phyloP scores from a whole-genome alignment of 2,888 invertebrate species.

The Sycophila texana region DNA sequence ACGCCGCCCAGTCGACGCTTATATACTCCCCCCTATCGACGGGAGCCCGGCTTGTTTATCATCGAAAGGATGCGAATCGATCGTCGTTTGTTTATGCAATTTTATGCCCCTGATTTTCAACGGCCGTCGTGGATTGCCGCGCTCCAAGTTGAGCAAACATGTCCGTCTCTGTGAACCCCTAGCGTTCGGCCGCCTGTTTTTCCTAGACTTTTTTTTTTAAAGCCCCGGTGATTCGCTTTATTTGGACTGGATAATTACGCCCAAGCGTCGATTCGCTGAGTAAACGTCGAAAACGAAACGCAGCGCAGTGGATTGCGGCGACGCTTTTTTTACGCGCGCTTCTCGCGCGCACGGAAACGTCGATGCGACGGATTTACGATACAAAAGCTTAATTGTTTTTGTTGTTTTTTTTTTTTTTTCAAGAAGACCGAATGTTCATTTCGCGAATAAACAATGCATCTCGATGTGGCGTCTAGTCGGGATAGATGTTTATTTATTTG shows the following conservation, averaged over 20 bases:
- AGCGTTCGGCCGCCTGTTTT: not conserved
- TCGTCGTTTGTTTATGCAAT: conserved; percentile 58
- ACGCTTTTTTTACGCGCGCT: not conserved
- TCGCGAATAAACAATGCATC: conserved; percentile 30
- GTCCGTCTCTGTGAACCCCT: not conserved
- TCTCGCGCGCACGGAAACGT: conserved; percentile 6
- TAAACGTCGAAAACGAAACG: conserved; percentile 20
- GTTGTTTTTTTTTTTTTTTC: conserved; percentile 23
- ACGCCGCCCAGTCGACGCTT: too few species aligned
- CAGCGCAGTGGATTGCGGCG: not conserved
- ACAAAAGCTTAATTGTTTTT: conserved; percentile 28
- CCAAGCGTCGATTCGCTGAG: conserved; percentile 28
- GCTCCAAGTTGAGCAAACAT: conserved; percentile 37
- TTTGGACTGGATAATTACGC: conserved; percentile 43
- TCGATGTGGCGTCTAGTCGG: not conserved
- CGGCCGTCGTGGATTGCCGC: not conserved
- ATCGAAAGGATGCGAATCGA: conserved; percentile 45
- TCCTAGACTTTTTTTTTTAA: not conserved
- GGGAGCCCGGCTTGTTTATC: conserved; percentile 35
- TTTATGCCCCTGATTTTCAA: conserved; percentile 54
- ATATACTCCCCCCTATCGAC: too few species aligned
- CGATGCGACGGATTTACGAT: conserved; percentile 41
- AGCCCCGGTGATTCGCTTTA: conserved; percentile 22
- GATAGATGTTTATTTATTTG: not conserved
- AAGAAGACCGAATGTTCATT: conserved; percentile 30